Evolutionary conservation across 2,888 invertebrate genomes (phyloP).

Genomic region (Hipparchia sbordonii): DNA sequence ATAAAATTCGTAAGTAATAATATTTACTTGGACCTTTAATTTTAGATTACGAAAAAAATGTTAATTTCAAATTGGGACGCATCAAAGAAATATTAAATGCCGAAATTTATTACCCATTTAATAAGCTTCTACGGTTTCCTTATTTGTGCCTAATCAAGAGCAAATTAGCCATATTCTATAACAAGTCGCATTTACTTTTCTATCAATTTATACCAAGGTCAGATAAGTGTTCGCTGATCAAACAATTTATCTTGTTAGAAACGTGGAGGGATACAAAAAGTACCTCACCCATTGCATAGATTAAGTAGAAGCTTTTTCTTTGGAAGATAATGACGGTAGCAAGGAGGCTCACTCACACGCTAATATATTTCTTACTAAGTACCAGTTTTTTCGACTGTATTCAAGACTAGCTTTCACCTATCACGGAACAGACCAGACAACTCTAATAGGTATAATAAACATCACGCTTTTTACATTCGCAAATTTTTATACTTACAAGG

Average conservation of each 20-base stretch:
- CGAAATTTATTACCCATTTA: background rate
- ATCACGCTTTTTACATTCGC: background rate
- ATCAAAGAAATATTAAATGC: too few relatives aligned
- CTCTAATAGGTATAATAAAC: conserved; percentile 16
- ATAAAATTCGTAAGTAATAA: too few relatives aligned
- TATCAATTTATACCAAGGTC: too few relatives aligned
- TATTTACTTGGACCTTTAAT: too few relatives aligned
- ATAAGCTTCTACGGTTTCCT: background rate
- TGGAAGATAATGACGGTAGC: conserved; percentile 11
- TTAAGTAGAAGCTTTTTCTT: conserved; percentile 17
- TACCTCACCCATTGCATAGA: background rate
- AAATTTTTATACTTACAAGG: background rate
- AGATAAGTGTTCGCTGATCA: background rate
- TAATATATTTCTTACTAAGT: conserved; percentile 17
- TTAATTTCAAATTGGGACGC: too few relatives aligned
- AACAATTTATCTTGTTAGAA: conserved; percentile 12
- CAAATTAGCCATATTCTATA: background rate
- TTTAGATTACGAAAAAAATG: too few relatives aligned
- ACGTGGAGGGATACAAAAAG: conserved; percentile 4
- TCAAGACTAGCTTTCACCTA: conserved; percentile 15
- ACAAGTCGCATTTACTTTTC: too few relatives aligned
- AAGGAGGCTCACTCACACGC: background rate
- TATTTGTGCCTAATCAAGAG: background rate
- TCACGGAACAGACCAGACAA: conserved; percentile 11
- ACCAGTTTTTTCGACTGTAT: conserved; percentile 3